A percentile compares a stretch with the other conserved stretches of the same genome.
Evolutionary conservation across 2,113 vertebrate genomes (phyloP).

Genomic region (Bungarus multicinctus): DNA sequence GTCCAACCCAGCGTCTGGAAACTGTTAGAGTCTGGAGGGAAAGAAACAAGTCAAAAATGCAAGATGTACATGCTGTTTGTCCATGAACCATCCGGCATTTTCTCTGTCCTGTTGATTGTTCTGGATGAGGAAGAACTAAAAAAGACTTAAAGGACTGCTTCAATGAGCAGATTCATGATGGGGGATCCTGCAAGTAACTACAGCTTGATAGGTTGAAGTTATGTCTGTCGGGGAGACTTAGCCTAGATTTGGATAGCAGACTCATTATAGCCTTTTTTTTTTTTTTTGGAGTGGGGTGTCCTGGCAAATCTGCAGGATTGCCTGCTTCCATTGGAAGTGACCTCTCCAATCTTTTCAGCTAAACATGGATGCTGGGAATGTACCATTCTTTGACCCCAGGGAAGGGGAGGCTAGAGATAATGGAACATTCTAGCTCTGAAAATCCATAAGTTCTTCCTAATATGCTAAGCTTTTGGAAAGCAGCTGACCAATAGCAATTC

Average conservation of each 20-base stretch:
- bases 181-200: not conserved
- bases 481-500: not conserved
- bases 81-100: not conserved
- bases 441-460: not conserved
- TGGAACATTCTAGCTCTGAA: not conserved
- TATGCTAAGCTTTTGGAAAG: not conserved
- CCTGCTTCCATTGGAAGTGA: not conserved
- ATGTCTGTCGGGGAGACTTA: not conserved
- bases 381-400: not conserved
- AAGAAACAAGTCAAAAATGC: not conserved
- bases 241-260: not conserved
- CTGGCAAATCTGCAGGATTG: not conserved
- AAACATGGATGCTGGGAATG: not conserved
- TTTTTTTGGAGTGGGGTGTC: not conserved
- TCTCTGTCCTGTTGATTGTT: not conserved
- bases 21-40: not conserved
- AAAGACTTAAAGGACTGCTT: not conserved
- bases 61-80: not conserved
- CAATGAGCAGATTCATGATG: not conserved
- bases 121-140: not conserved
- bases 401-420: not conserved
- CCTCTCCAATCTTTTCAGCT: not conserved
- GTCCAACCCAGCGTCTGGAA: not conserved
- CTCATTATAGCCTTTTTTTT: not conserved
- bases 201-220: not conserved